phyloP scores from a whole-genome alignment of 2,113 vertebrate genomes.

The Pagrus major region DNA sequence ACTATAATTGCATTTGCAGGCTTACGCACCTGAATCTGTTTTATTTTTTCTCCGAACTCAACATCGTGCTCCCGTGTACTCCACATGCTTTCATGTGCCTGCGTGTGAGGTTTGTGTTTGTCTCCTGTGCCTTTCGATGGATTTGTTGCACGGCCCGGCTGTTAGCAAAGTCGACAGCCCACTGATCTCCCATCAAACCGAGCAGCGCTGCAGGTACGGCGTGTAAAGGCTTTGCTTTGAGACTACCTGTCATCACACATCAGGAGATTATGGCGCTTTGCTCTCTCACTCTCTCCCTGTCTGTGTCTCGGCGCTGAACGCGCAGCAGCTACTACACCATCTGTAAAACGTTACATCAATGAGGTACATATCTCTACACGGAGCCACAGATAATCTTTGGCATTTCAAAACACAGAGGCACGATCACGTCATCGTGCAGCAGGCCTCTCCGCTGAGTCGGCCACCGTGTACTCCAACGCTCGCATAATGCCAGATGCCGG shows the following conservation, averaged over 20 bases:
- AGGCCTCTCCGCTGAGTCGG: conserved; percentile 48
- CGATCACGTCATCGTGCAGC: conserved; percentile 45
- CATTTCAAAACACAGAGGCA: conserved; percentile 69
- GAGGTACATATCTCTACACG: conserved; percentile 68
- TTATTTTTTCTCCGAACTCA: conserved; percentile 12
- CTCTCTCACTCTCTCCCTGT: conserved; percentile 48
- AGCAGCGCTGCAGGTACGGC: conserved; percentile 77
- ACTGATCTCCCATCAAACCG: conserved; percentile 80
- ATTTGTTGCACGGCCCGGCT: conserved; percentile 66
- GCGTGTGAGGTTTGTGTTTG: conserved; percentile 57
- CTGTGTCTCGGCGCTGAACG: conserved; percentile 14
- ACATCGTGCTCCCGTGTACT: conserved; percentile 13
- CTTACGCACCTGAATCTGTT: conserved; percentile 11
- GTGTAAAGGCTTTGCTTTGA: conserved; percentile 76
- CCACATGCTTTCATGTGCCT: conserved; percentile 53
- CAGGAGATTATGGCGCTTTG: conserved; percentile 73
- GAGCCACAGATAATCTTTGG: conserved; percentile 69
- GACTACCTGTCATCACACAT: conserved; percentile 83
- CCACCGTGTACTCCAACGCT: conserved; percentile 41
- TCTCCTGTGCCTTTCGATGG: conserved; percentile 52
- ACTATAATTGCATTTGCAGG: conserved; percentile 7
- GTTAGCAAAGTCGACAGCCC: conserved; percentile 77
- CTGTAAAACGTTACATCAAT: conserved; percentile 76
- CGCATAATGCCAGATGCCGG: conserved; percentile 61
- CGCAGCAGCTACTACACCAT: conserved; percentile 71